Conservation (phyloP, 2,888 invertebrate genomes). For the Horisme vitalbata region DNA sequence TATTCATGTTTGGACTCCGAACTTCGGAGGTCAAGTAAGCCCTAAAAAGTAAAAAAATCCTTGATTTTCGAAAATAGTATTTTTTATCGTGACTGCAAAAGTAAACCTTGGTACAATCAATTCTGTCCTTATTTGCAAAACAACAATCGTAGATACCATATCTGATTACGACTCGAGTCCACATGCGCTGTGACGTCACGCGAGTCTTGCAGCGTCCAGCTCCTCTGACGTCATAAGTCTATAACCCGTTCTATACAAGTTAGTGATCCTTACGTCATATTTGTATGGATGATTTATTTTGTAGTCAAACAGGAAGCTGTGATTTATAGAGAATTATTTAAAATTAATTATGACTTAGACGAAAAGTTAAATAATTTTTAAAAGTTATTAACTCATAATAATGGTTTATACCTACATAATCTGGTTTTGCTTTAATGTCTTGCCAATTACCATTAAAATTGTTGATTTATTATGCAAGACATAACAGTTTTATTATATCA, state of each 20-base stretch:
- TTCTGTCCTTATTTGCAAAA: neutral
- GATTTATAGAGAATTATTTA: neutral
- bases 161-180: neutral
- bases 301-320: conserved; percentile 5
- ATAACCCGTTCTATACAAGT: neutral
- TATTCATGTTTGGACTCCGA: too few relatives aligned
- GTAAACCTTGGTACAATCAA: neutral
- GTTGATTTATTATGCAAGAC: too few relatives aligned
- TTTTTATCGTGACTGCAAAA: neutral
- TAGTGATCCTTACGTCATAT: neutral
- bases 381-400: too few relatives aligned
- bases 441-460: too few relatives aligned
- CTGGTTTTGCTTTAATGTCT: too few relatives aligned
- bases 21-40: too few relatives aligned
- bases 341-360: conserved; percentile 1
- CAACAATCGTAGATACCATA: neutral
- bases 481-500: too few relatives aligned
- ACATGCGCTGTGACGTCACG: conserved; percentile 1
- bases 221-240: conserved; percentile 4
- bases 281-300: neutral
- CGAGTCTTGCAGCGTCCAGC: neutral
- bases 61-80: too few relatives aligned
- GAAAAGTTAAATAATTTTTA: neutral
- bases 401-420: too few relatives aligned
- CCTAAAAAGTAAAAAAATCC: too few relatives aligned